Conservation (phyloP, 92 coral and sea anemone genomes). For the Porites divaricata region DNA sequence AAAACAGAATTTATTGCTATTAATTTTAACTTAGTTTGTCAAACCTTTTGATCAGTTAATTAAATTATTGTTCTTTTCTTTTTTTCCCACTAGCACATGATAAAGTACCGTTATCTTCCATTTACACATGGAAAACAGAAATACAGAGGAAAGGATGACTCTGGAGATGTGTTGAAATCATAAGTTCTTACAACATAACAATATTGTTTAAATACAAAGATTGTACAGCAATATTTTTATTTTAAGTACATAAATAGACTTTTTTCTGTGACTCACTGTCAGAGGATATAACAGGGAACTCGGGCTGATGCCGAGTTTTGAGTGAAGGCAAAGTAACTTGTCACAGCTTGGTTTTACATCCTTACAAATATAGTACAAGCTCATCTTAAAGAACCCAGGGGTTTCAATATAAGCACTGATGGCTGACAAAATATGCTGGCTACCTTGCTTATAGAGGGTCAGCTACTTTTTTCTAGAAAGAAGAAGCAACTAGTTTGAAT, state of each 20-base stretch:
- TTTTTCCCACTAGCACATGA: conserved; percentile 83
- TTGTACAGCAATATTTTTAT: conserved; percentile 46
- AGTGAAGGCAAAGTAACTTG: too few relatives aligned
- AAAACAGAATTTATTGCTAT: too few relatives aligned
- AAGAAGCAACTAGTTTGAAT: too few relatives aligned
- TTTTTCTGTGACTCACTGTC: background rate
- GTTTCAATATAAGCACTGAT: too few relatives aligned
- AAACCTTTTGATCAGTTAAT: background rate
- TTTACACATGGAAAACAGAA: conserved; percentile 94
- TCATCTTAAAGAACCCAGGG: too few relatives aligned
- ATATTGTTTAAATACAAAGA: conserved; percentile 15
- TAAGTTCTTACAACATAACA: conserved; percentile 33
- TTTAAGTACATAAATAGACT: background rate
- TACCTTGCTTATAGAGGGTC: too few relatives aligned
- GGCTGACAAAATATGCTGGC: too few relatives aligned
- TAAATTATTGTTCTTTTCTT: background rate
- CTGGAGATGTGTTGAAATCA: conserved; percentile 88
- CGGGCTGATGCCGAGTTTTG: too few relatives aligned
- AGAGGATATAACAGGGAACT: background rate
- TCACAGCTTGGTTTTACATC: too few relatives aligned
- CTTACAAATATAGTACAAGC: too few relatives aligned
- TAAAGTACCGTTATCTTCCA: conserved; percentile 92
- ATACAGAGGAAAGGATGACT: conserved; percentile 93
- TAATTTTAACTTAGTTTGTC: background rate
- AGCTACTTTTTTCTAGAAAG: too few relatives aligned